Percentiles rank a stretch among this genome's conserved stretches.
phyloP scores from a whole-genome alignment of 2,888 invertebrate species.

The Petrolisthes cinctipes region DNA sequence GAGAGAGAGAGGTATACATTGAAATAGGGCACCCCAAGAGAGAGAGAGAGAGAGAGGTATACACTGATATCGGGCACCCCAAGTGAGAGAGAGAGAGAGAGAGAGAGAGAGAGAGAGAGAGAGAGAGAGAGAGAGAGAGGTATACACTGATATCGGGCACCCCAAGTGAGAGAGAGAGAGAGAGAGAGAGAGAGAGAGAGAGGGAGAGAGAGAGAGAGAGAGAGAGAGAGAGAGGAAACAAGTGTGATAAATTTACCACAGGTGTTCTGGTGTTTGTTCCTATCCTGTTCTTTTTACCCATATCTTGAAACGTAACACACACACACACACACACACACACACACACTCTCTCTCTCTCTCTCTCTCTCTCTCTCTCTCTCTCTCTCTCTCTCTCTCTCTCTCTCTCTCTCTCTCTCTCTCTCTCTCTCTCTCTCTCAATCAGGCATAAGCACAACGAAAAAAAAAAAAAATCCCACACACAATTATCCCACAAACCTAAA shows the following conservation, averaged over 20 bases:
- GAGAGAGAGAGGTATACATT: neutral
- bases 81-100: neutral
- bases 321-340: slow-evolving; percentile 20
- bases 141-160: neutral
- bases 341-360: neutral
- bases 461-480: too few species aligned
- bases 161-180: neutral
- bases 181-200: neutral
- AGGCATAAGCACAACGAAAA: neutral
- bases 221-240: neutral
- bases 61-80: neutral
- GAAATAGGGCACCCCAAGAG: neutral
- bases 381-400: neutral
- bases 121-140: neutral
- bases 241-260: neutral
- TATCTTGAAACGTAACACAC: neutral
- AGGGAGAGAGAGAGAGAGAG: neutral
- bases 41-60: neutral
- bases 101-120: slow-evolving; percentile 4
- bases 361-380: neutral
- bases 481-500: too few species aligned
- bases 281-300: neutral
- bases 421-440: neutral
- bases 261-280: too few species aligned
- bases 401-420: neutral